Evolutionary conservation across 2,113 vertebrate genomes (phyloP), one percentile per base, ranked within the genome.

Genomic region (Glareola pratincola): DNA sequence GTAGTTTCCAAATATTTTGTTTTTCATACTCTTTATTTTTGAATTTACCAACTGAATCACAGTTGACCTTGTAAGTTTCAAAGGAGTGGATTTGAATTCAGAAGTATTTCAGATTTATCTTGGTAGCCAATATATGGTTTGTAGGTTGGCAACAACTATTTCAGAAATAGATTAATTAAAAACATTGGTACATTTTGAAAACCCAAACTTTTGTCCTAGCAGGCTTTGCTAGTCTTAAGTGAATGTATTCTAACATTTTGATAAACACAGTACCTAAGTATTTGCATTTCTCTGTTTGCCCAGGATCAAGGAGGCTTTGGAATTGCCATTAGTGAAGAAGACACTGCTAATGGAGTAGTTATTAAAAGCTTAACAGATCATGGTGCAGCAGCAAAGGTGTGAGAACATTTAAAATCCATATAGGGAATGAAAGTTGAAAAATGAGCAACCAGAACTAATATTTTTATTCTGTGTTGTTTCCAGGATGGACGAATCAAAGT

Each of bases 241-340:
- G 29, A 86, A 51, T 54, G 15, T 68, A 43, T 84, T 94, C 30
- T 78, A 36, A n/a, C 5, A 34, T 75, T 87, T 68, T 78, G 14
- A 68, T 68, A 36, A 67, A 45, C 20, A 24, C 12, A 41, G 1
- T 79, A 54, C 22, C 32, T 93, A 63, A 67, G 8, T 5, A 27
- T 85, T 68, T 79, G 6, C 27, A 12, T 72, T 50, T 92, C 94
- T 86, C 81, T 76, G 51, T 85, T 94, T 96, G 22, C 10, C 29
- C 27, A 99, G 99, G 99, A 99, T 96, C 99, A 99, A 71, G 98
- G 98, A 62, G 98, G 98, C 53, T 97, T 99, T 47, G 99, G 99
- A 75, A 98, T 99, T 94, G 98, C 98, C 45, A 98, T 99, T 92
- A 98, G 98, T 91, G 99, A 99, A 77, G 99, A 99, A 56, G 98